These are phyloP conservation scores for Aphodius granarius DNA, from an alignment of 2,888 invertebrate species.

Conservation along the genomic window DNA sequence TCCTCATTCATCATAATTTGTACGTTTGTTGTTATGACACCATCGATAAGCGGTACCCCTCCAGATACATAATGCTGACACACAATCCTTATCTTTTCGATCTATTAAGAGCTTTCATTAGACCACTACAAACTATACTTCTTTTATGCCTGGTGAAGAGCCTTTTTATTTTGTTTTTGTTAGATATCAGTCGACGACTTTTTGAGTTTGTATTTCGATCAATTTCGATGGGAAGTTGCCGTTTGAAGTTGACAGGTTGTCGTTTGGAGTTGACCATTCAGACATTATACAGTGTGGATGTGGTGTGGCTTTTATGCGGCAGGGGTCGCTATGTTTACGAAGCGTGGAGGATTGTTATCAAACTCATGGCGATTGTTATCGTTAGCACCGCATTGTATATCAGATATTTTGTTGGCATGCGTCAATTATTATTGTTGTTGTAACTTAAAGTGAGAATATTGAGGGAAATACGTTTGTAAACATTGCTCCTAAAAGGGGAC, in stretches of 20 bases:
- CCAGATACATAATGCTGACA: background rate
- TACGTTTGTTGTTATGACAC: conserved; percentile 43
- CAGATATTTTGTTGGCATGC: conserved; percentile 23
- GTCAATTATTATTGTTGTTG: conserved; percentile 22
- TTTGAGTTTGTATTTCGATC: background rate
- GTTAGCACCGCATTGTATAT: conserved; percentile 20
- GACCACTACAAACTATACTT: too few species aligned
- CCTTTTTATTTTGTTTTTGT: background rate
- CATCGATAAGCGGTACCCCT: background rate
- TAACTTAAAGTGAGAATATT: background rate
- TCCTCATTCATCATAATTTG: conserved; percentile 37
- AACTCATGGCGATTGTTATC: conserved; percentile 29
- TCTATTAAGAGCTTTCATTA: background rate
- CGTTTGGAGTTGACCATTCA: background rate
- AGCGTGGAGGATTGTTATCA: conserved; percentile 30
- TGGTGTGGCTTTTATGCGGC: background rate
- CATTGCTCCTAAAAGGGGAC: too few species aligned
- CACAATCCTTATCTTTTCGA: background rate
- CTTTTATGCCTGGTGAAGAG: too few species aligned
- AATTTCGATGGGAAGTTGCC: background rate
- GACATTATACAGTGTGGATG: too few species aligned
- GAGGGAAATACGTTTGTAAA: background rate
- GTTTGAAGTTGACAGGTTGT: background rate
- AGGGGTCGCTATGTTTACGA: background rate
- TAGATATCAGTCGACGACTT: background rate